A percentile compares a stretch with the other conserved stretches of the same genome.
These are phyloP conservation scores for Lasioglossum calceatum DNA, from an alignment of 2,888 invertebrate species.

Conservation along the genomic window DNA sequence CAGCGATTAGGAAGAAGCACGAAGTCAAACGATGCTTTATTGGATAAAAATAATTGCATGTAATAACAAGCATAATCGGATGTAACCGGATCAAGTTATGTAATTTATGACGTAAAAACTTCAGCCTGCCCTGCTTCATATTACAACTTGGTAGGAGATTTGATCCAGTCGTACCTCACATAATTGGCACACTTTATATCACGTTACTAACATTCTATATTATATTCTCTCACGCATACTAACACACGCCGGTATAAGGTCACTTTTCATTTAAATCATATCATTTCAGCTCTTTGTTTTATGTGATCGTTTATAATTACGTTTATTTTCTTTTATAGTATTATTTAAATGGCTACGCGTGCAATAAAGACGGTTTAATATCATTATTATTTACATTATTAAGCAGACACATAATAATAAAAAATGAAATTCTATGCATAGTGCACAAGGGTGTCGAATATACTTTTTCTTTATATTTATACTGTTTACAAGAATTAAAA, in stretches of 20 bases:
- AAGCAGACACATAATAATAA: too few species aligned
- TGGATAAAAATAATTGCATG: neutral
- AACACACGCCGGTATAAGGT: constrained; percentile 39
- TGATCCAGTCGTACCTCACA: constrained; percentile 49
- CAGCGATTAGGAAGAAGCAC: neutral
- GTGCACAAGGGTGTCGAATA: too few species aligned
- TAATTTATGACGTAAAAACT: constrained; percentile 47
- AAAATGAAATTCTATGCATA: too few species aligned
- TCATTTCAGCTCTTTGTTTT: constrained; percentile 7
- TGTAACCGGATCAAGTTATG: constrained; percentile 33
- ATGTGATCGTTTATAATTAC: too few species aligned
- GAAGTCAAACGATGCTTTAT: neutral
- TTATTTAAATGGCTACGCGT: neutral
- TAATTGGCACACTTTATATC: constrained; percentile 63
- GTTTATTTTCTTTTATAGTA: neutral
- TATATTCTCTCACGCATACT: constrained; percentile 26
- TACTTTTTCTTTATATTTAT: too few species aligned
- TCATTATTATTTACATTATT: too few species aligned
- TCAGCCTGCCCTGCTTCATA: constrained; percentile 42
- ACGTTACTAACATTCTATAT: constrained; percentile 41
- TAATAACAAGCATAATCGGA: constrained; percentile 15
- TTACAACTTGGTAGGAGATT: constrained; percentile 52
- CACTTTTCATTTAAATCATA: constrained; percentile 29
- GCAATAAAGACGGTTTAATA: too few species aligned
- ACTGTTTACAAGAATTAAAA: too few species aligned